Evolutionary conservation across 1,140 invertebrate species (phyloP).

Genomic region (Caenorhabditis latens): DNA sequence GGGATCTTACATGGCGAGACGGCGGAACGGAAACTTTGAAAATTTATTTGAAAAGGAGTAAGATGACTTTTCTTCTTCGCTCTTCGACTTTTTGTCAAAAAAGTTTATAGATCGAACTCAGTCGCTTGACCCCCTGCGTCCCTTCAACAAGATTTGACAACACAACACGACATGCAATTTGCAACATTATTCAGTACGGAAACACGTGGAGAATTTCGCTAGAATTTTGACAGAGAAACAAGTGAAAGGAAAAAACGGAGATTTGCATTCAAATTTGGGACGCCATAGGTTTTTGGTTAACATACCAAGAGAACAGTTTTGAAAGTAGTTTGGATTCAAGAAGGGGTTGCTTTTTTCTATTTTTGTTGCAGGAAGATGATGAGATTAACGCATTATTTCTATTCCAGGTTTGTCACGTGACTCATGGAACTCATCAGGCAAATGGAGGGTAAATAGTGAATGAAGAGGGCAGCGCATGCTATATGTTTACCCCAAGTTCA

Average conservation of each 20-base stretch:
- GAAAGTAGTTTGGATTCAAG: no score
- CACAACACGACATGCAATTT: not conserved
- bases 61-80: not conserved
- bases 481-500: not conserved
- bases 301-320: no score
- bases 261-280: slow-evolving; percentile 18
- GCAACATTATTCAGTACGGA: slow-evolving; percentile 35
- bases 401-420: not conserved
- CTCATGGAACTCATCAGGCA: slow-evolving; percentile 3
- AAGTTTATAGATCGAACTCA: slow-evolving; percentile 36
- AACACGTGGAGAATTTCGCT: not conserved
- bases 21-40: not conserved
- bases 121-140: not conserved
- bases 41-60: slow-evolving; percentile 11
- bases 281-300: slow-evolving; percentile 22
- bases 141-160: slow-evolving; percentile 35
- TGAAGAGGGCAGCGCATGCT: not conserved
- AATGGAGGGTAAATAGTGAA: slow-evolving; percentile 44
- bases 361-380: not conserved
- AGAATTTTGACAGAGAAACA: not conserved
- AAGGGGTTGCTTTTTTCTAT: no score
- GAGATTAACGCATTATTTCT: not conserved
- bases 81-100: slow-evolving; percentile 20
- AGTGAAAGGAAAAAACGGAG: not conserved
- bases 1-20: slow-evolving; percentile 14